Conservation (phyloP, 2,888 invertebrate species). For the Acanthosepion lycidas region DNA sequence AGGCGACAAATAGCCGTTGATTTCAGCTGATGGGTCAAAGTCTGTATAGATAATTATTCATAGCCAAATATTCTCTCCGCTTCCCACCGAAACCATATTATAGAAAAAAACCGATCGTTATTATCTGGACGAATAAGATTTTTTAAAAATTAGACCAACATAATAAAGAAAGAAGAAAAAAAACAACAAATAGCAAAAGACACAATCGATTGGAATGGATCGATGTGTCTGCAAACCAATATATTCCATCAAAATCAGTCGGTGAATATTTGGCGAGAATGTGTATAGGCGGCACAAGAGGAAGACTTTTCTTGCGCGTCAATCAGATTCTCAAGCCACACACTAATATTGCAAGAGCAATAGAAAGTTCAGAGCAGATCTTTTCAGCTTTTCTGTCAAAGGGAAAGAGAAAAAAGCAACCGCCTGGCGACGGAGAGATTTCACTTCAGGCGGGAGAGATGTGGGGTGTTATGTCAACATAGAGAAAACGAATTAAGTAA, state of each 20-base stretch:
- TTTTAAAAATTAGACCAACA: neutral
- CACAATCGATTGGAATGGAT: neutral
- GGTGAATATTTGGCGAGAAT: neutral
- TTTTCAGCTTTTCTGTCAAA: neutral
- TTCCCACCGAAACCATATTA: neutral
- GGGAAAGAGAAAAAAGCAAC: neutral
- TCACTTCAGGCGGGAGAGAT: neutral
- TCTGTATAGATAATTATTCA: neutral
- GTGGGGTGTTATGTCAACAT: neutral
- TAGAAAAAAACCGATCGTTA: neutral
- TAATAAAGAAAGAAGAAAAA: neutral
- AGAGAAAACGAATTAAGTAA: constrained; percentile 33
- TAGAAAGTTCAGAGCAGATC: neutral
- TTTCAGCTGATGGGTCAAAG: neutral
- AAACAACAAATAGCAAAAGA: neutral
- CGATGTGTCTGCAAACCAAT: neutral
- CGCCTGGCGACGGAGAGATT: too few species aligned
- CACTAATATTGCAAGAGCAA: neutral
- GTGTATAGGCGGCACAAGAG: neutral
- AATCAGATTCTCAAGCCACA: neutral
- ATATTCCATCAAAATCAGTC: neutral
- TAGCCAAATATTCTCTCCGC: neutral
- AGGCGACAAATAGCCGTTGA: neutral
- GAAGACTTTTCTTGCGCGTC: neutral
- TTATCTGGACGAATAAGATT: neutral